phyloP scores from a whole-genome alignment of 2,888 invertebrate species.

The Drosophila eohydei region DNA sequence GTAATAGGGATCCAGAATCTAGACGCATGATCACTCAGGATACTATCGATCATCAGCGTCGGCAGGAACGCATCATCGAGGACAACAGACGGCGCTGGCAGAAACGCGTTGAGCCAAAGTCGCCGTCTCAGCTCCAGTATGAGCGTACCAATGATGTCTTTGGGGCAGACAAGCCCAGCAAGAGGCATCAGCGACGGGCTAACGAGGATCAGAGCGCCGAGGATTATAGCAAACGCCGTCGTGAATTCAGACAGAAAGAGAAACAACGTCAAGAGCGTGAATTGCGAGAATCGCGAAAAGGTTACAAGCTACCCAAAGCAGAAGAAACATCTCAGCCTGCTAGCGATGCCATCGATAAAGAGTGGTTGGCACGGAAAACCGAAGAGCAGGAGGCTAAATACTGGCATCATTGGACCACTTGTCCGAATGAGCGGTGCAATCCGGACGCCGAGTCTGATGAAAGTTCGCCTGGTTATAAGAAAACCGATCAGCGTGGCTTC shows the following conservation, averaged over 20 bases:
- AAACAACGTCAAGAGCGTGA: slow-evolving; percentile 30
- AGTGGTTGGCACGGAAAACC: slow-evolving; percentile 19
- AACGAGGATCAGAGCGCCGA: background rate
- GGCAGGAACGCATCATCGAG: slow-evolving; percentile 45
- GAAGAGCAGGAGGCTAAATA: slow-evolving; percentile 30
- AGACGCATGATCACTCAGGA: slow-evolving; percentile 27
- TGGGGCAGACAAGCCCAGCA: background rate
- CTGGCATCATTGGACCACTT: slow-evolving; percentile 41
- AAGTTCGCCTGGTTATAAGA: background rate
- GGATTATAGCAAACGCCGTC: slow-evolving; percentile 23
- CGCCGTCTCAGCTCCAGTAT: background rate
- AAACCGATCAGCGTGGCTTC: background rate
- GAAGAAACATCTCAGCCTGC: background rate
- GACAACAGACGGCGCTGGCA: slow-evolving; percentile 38
- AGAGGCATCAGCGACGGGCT: background rate
- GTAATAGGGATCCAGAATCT: slow-evolving; percentile 11
- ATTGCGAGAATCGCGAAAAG: slow-evolving; percentile 43
- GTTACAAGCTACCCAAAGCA: slow-evolving; percentile 30
- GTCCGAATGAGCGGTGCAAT: slow-evolving; percentile 27
- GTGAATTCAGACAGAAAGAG: slow-evolving; percentile 18
- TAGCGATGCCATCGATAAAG: background rate
- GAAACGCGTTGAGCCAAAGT: slow-evolving; percentile 20
- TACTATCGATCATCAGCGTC: slow-evolving; percentile 39
- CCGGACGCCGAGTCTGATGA: background rate
- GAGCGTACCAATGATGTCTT: background rate